Conservation (phyloP, 2,888 invertebrate genomes). For the Ariolimax columbianus region DNA sequence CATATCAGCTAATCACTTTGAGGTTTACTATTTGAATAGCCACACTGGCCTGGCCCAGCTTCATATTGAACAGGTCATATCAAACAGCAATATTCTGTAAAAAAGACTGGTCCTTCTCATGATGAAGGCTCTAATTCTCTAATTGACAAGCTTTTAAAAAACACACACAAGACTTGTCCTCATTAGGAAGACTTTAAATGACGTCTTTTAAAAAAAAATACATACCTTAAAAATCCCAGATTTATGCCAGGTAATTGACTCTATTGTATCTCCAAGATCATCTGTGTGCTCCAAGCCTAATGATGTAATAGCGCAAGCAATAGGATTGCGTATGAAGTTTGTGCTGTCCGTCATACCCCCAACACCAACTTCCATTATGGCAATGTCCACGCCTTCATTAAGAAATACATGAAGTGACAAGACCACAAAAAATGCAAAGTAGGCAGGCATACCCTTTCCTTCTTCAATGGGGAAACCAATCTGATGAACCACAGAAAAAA, state of each 20-base stretch:
- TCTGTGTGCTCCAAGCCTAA: slow-evolving; percentile 89
- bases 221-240: slow-evolving; percentile 92
- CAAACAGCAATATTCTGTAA: too few relatives aligned
- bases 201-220: too few relatives aligned
- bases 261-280: slow-evolving; percentile 89
- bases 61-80: too few relatives aligned
- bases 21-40: too few relatives aligned
- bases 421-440: slow-evolving; percentile 95
- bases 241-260: slow-evolving; percentile 95
- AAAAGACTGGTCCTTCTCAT: too few relatives aligned
- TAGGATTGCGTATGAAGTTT: slow-evolving; percentile 91
- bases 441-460: slow-evolving; percentile 87
- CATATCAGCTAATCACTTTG: too few relatives aligned
- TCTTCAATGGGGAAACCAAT: slow-evolving; percentile 38
- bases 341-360: slow-evolving; percentile 97
- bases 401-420: slow-evolving; percentile 93
- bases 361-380: slow-evolving; percentile 97
- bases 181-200: too few relatives aligned
- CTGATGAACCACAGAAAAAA: background rate
- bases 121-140: too few relatives aligned
- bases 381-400: slow-evolving; percentile 88
- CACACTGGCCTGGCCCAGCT: too few relatives aligned
- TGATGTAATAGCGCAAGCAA: slow-evolving; percentile 92
- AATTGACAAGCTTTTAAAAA: too few relatives aligned
- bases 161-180: too few relatives aligned